Percentiles rank a stretch among this genome's conserved stretches.
phyloP scores from a whole-genome alignment of 2,797 vertebrate genomes.

The Cottoperca gobio region DNA sequence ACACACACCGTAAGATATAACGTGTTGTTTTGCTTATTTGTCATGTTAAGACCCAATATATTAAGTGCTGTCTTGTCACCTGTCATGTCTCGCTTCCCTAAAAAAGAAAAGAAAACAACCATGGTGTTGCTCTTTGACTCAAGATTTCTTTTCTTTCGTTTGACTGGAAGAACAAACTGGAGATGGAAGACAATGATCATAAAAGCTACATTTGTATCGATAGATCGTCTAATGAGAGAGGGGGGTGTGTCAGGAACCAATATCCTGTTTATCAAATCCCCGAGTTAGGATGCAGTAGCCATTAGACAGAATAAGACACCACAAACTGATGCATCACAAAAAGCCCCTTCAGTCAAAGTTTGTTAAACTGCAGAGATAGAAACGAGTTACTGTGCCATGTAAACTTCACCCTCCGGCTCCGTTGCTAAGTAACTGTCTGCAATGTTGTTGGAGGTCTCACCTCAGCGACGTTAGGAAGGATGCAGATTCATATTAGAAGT shows the following conservation, averaged over 20 bases:
- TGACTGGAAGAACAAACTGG: not conserved
- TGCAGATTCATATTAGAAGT: not conserved
- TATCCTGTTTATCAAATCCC: slow-evolving; percentile 59
- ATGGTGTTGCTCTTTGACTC: not conserved
- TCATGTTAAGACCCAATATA: no score
- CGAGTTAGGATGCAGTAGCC: slow-evolving; percentile 32
- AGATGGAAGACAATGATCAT: slow-evolving; percentile 29
- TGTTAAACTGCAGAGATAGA: slow-evolving; percentile 15
- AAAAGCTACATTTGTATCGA: slow-evolving; percentile 47
- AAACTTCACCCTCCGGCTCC: slow-evolving; percentile 12
- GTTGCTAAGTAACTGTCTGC: slow-evolving; percentile 52
- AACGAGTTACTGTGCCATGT: slow-evolving; percentile 7
- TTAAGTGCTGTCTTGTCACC: no score
- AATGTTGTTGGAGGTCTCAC: slow-evolving; percentile 9
- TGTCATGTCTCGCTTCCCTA: no score
- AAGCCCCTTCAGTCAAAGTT: slow-evolving; percentile 20
- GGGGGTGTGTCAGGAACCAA: slow-evolving; percentile 51
- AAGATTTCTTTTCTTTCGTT: no score
- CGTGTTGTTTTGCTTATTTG: no score
- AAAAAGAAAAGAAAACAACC: no score
- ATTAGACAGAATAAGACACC: slow-evolving; percentile 48
- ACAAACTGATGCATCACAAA: slow-evolving; percentile 31
- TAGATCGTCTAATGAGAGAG: slow-evolving; percentile 30
- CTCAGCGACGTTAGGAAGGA: slow-evolving; percentile 4
- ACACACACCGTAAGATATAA: no score